phyloP scores from a whole-genome alignment of 1,140 invertebrate species.

The Akabosia matsudoensis region DNA sequence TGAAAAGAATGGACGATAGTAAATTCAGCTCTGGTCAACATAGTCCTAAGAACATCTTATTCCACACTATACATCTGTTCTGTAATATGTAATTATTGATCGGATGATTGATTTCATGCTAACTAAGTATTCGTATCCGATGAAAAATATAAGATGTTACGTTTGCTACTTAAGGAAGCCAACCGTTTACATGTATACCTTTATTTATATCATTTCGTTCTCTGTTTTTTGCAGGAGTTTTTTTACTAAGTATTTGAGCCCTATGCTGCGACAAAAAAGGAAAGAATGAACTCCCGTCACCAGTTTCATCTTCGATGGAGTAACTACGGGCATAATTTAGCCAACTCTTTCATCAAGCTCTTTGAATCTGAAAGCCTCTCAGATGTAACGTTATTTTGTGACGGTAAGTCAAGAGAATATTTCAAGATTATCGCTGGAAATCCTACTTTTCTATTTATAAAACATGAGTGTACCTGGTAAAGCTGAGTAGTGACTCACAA shows the following conservation, averaged over 20 bases:
- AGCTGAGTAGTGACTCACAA: too few relatives aligned
- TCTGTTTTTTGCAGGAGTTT: background rate
- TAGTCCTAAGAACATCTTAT: background rate
- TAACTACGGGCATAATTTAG: constrained; percentile 47
- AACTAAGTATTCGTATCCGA: background rate
- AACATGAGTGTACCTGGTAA: background rate
- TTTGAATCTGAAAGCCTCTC: constrained; percentile 76
- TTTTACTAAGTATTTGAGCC: constrained; percentile 22
- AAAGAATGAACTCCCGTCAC: constrained; percentile 45
- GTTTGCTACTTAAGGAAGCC: background rate
- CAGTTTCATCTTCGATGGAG: constrained; percentile 47
- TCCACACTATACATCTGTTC: background rate
- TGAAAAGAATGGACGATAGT: too few relatives aligned
- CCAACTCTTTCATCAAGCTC: constrained; percentile 46
- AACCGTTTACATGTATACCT: background rate
- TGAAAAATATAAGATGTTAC: background rate
- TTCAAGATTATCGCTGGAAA: background rate
- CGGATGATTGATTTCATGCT: background rate
- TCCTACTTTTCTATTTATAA: background rate
- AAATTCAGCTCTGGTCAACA: too few relatives aligned
- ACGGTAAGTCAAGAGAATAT: constrained; percentile 62
- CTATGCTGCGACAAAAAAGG: constrained; percentile 19
- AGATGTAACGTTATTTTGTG: constrained; percentile 84
- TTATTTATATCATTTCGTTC: background rate
- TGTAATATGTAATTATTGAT: background rate